Percentiles rank a stretch among this genome's conserved stretches.
Conservation (phyloP, 2,888 invertebrate genomes). For the Drosophila stalkeri region DNA sequence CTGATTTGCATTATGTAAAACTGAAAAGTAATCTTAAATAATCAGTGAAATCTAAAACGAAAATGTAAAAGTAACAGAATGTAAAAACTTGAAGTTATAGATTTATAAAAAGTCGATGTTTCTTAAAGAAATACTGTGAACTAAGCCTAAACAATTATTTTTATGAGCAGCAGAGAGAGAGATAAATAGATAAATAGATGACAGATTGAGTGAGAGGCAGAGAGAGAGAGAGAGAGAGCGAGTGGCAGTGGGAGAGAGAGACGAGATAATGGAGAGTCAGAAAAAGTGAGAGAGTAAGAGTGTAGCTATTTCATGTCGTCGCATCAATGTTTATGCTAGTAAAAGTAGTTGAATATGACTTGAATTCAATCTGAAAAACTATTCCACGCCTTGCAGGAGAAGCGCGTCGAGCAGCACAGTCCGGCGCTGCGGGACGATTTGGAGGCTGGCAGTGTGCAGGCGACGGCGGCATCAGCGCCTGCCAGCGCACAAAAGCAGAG, state of each 20-base stretch:
- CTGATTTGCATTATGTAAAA: too few relatives aligned
- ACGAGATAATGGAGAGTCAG: too few relatives aligned
- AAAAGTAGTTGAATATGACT: neutral
- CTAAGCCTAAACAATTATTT: too few relatives aligned
- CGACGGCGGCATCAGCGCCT: slow-evolving; percentile 39
- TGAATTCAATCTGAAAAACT: neutral
- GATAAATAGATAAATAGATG: too few relatives aligned
- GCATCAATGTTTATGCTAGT: neutral
- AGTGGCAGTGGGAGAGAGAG: too few relatives aligned
- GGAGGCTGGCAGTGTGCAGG: slow-evolving; percentile 40
- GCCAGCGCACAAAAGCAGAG: slow-evolving; percentile 49
- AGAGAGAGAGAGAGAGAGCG: neutral
- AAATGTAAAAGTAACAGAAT: too few relatives aligned
- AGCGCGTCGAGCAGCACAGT: slow-evolving; percentile 69
- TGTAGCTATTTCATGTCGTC: neutral
- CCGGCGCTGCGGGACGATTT: slow-evolving; percentile 55
- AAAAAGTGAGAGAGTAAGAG: neutral
- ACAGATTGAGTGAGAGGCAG: neutral
- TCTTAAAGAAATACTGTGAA: too few relatives aligned
- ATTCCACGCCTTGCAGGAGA: slow-evolving; percentile 71
- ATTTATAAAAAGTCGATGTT: too few relatives aligned
- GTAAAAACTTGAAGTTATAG: too few relatives aligned
- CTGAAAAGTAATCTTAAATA: too few relatives aligned
- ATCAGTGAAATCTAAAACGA: too few relatives aligned
- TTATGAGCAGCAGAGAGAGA: too few relatives aligned